Conservation (phyloP, 1,140 invertebrate species). For the Zelostemma sp. region DNA sequence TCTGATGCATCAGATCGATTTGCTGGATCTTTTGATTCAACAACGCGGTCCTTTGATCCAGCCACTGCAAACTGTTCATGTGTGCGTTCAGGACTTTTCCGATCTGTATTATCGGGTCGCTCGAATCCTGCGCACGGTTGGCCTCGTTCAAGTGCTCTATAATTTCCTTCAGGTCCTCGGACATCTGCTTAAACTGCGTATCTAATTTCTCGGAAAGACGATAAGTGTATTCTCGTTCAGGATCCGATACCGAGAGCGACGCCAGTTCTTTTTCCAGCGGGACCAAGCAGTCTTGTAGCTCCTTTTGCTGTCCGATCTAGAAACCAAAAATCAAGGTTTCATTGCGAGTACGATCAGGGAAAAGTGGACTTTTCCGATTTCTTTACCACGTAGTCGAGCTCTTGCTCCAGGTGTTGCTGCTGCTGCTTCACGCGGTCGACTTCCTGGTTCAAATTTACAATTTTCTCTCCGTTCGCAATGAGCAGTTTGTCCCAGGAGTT, state of each 20-base stretch:
- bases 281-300: constrained; percentile 87
- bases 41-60: constrained; percentile 82
- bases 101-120: constrained; percentile 92
- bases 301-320: constrained; percentile 85
- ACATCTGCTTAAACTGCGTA: constrained; percentile 93
- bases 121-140: constrained; percentile 84
- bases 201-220: constrained; percentile 90
- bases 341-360: too few species aligned
- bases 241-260: constrained; percentile 81
- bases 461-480: constrained; percentile 93
- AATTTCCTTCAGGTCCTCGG: constrained; percentile 94
- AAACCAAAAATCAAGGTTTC: too few species aligned
- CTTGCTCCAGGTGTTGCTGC: constrained; percentile 90
- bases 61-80: constrained; percentile 96
- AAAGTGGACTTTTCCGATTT: too few species aligned
- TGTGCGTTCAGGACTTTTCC: constrained; percentile 95
- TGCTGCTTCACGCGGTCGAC: constrained; percentile 89
- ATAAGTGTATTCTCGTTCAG: constrained; percentile 89
- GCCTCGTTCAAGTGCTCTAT: constrained; percentile 94
- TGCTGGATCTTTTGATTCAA: constrained; percentile 86
- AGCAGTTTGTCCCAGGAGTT: constrained; percentile 95
- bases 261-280: constrained; percentile 87
- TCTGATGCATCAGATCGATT: constrained; percentile 85
- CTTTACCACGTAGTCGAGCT: constrained; percentile 94
- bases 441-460: constrained; percentile 86